Conservation (phyloP, 2,888 invertebrate genomes). For the Pteria penguin region DNA sequence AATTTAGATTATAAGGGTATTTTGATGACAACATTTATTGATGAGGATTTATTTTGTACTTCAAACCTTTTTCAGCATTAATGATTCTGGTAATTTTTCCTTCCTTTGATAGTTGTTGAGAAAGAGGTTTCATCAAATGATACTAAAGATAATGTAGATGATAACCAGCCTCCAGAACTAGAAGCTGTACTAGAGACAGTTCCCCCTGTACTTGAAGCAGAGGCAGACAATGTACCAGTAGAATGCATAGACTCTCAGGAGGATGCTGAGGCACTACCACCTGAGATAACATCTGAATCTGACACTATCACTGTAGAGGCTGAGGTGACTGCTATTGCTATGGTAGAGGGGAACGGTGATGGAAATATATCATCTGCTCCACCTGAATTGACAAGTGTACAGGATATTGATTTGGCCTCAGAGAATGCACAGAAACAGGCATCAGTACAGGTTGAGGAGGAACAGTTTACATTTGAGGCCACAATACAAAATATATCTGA, state of each 20-base stretch:
- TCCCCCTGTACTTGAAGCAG: neutral
- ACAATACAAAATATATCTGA: neutral
- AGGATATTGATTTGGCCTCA: neutral
- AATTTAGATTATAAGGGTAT: too few relatives aligned
- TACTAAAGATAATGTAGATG: conserved; percentile 13
- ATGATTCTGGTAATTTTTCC: too few relatives aligned
- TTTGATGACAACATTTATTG: too few relatives aligned
- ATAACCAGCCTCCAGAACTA: neutral
- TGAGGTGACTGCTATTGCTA: neutral
- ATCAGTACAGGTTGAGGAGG: neutral
- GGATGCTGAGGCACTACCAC: conserved; percentile 7
- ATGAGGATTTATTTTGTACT: too few relatives aligned
- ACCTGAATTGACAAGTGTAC: conserved; percentile 25
- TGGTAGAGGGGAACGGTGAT: neutral
- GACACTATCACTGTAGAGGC: conserved; percentile 1
- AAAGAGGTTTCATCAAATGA: neutral
- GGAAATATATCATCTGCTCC: neutral
- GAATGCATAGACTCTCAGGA: conserved; percentile 1
- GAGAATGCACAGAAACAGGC: neutral
- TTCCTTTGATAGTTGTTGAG: neutral
- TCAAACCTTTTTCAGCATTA: too few relatives aligned
- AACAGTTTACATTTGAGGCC: neutral
- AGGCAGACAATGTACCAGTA: neutral
- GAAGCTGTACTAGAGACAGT: neutral
- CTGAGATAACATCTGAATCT: neutral